Evolutionary conservation across 2,797 vertebrate species (phyloP), one percentile per base, ranked within the genome.

Genomic region (Poeciliopsis paucimaculata): DNA sequence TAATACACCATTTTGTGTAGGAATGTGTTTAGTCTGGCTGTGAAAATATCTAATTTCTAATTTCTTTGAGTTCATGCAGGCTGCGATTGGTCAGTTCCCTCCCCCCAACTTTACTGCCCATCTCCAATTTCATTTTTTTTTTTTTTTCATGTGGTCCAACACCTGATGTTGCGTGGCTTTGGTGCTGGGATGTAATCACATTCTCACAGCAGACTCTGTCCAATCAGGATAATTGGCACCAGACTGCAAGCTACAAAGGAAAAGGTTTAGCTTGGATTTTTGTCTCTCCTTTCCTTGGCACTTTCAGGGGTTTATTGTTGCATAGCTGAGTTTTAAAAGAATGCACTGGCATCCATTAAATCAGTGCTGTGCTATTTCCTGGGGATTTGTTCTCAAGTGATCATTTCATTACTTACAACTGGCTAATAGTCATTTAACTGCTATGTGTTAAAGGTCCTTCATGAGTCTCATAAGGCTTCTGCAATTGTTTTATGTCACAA

Each of bases 221-320:
- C 92, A 94, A 94, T 95, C 93, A 88, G 62, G 71, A 82, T 94
- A 93, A 94, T 94, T 94, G 92, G 87, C 91, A 88, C 90, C 92
- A 94, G 92, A 88, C 86, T 84, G 79, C 75, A 47, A 81, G 86
- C 78, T 79, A 86, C 80, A 91, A 89, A 90, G 77, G 49, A 85
- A 78, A 34, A 36, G 34, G 47, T 34, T 82, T 36, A 79, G 73
- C 62, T 28, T 72, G 51, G 28, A 31, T 72, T 82, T 41, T 55
- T 70, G 41, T 47, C 41, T 36, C 31, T 23, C 34, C 10, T 72
- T 55, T 73, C 45, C 11, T 73, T 47, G 72, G 11, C 78, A 77
- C 79, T 81, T 0, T 0, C 64, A 31, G 73, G 77, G 81, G 80
- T 91, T 86, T 81, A 85, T 92, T 86, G 77, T 80, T 79, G 28